Evolutionary conservation across 2,113 vertebrate species (phyloP).

Genomic region (Ursus arctos): DNA sequence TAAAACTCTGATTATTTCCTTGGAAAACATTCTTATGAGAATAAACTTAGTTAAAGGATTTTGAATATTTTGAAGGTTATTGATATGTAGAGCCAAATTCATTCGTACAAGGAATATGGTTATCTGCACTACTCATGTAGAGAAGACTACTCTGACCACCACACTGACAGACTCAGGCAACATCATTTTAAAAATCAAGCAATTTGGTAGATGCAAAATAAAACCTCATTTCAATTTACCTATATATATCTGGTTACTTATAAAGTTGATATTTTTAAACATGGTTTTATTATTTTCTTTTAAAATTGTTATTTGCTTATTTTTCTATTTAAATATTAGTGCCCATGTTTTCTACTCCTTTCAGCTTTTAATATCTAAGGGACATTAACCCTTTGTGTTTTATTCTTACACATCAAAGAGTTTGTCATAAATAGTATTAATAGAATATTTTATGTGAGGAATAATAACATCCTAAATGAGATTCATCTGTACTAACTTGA

Average conservation of each 20-base stretch:
- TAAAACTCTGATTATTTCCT: neutral
- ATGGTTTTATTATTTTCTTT: neutral
- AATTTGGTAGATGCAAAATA: neutral
- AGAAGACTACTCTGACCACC: neutral
- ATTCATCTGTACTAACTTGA: conserved; percentile 69
- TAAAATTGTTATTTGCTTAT: neutral
- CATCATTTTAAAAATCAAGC: neutral
- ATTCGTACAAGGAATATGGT: neutral
- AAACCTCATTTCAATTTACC: neutral
- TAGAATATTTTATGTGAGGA: conserved; percentile 72
- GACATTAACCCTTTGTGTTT: conserved; percentile 52
- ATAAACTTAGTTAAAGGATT: neutral
- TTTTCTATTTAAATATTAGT: neutral
- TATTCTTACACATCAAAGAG: conserved; percentile 58
- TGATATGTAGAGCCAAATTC: neutral
- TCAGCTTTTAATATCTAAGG: conserved; percentile 39
- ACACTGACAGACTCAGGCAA: neutral
- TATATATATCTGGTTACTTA: neutral
- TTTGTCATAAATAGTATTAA: conserved; percentile 38
- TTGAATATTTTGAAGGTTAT: conserved; percentile 5
- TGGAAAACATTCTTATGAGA: neutral
- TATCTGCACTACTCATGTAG: neutral
- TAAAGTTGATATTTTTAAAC: neutral
- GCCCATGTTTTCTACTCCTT: neutral
- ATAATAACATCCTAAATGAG: conserved; percentile 68